Evolutionary conservation across 1,140 invertebrate species (phyloP), one percentile per base, ranked within the genome.

Genomic region (Pseudomyrmex dendroicus): DNA sequence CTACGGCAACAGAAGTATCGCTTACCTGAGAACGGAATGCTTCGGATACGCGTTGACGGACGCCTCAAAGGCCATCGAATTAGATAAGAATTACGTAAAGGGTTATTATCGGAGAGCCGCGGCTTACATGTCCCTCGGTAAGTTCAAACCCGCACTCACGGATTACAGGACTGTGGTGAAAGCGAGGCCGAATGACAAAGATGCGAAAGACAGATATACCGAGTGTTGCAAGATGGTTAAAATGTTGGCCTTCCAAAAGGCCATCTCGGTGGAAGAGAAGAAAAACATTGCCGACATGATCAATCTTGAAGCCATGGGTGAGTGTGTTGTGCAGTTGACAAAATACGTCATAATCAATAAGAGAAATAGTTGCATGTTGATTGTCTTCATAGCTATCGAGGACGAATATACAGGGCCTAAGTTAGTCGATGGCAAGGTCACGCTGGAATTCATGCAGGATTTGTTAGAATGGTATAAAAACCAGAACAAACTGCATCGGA

Each of bases 161-260:
- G 99, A 99, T 95, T 99, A 98, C 95, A 98, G 99, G 96, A 97
- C 97, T 93, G 98, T 99, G 94, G 97, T 96, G 57, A 99, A 98
- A 95, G 97, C 97, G 64, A 95, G 97, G 85, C 99, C 99, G 84
- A 98, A 97, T 94, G 98, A 99, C 94, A 97, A 97, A 93, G 98
- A 99, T 95, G 98, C 98, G 10, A 97, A 97, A 94, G 89, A 96
- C n/a, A 99, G 99, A 93, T 99, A 95, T 91, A 96, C 95, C 56
- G 99, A 99, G 95, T 99, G 99, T 94, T 97, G 96, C 93, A 99
- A 99, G 95, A 98, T 99, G 91, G 97, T 99, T 2, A 98, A 97
- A 93, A 97, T 97, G 94, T 95, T 98, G 84, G 98, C 98, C 1
- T 99, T 99, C 95, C 98, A 99, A 93, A 98, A 98, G 94, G 99